Conservation (phyloP, 2,797 vertebrate species). For the Premnoplex brunnescens region DNA sequence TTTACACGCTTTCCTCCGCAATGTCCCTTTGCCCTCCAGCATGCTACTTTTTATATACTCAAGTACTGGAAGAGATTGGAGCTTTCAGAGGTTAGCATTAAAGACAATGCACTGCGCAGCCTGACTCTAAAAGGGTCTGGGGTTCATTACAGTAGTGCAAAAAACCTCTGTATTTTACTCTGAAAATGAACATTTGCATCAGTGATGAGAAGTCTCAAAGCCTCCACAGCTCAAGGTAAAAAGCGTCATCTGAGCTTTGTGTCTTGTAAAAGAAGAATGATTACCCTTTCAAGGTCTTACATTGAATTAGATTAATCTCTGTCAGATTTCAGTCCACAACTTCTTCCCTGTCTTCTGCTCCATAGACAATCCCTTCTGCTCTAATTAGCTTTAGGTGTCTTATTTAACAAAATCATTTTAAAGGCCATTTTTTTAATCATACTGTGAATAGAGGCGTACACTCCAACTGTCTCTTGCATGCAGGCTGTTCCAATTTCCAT, state of each 20-base stretch:
- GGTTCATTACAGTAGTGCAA: neutral
- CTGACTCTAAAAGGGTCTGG: neutral
- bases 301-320: neutral
- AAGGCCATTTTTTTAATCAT: neutral
- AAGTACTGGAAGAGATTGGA: neutral
- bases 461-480: neutral
- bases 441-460: neutral
- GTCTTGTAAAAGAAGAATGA: neutral
- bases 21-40: neutral
- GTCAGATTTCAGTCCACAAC: neutral
- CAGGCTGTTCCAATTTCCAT: neutral
- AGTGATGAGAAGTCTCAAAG: neutral
- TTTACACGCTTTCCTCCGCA: neutral
- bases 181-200: neutral
- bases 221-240: neutral
- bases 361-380: constrained; percentile 3
- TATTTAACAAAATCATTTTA: constrained; percentile 15
- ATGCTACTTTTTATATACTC: neutral
- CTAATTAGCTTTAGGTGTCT: constrained; percentile 32
- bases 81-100: neutral
- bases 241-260: neutral
- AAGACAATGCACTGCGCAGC: neutral
- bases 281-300: neutral
- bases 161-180: accelerated
- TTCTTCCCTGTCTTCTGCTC: neutral